These are phyloP conservation scores for Mellivora capensis DNA, from an alignment of 2,113 vertebrate species.

Conservation along the genomic window DNA sequence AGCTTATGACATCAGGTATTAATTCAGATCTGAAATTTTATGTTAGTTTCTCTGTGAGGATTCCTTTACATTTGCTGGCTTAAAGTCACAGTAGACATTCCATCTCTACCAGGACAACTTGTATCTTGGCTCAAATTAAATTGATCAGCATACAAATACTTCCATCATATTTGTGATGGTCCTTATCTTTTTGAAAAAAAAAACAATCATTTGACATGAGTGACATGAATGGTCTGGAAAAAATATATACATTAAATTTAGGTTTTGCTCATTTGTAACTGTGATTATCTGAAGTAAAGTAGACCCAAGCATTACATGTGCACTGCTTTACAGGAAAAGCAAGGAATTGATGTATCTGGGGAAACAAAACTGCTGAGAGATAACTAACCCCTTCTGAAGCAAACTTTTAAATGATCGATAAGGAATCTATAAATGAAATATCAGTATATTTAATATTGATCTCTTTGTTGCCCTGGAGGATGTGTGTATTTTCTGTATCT, in stretches of 20 bases:
- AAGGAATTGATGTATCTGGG: not conserved
- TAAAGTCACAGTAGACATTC: not conserved
- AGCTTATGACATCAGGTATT: not conserved
- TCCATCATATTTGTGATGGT: not conserved
- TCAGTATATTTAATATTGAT: not conserved
- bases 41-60: not conserved
- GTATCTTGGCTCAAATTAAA: not conserved
- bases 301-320: not conserved
- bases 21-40: not conserved
- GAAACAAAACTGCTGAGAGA: not conserved
- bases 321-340: not conserved
- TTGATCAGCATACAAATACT: not conserved
- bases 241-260: not conserved
- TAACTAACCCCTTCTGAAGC: not conserved
- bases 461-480: not conserved
- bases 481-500: not conserved
- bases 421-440: not conserved
- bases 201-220: not conserved
- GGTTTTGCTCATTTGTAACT: not conserved
- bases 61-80: not conserved
- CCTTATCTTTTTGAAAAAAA: not conserved
- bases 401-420: not conserved
- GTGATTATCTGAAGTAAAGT: not conserved
- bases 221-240: not conserved
- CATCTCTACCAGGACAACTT: not conserved